Percentiles rank a stretch among this genome's conserved stretches.
These are phyloP conservation scores for Platalea minor DNA, from an alignment of 2,797 vertebrate genomes.

Conservation along the genomic window DNA sequence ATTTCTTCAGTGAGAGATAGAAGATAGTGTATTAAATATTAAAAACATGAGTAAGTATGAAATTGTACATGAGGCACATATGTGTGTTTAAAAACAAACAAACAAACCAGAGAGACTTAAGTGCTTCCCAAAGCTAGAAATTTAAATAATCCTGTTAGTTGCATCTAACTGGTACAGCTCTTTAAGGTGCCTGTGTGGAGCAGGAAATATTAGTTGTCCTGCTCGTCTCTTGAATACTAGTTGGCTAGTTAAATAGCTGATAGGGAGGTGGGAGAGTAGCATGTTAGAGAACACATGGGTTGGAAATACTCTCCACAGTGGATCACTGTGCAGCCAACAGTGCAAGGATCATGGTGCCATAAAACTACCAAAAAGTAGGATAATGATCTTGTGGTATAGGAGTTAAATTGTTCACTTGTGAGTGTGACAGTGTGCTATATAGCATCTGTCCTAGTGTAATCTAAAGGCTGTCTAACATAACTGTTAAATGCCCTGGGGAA, in stretches of 20 bases:
- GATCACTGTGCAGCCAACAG: not conserved
- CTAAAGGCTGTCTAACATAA: not conserved
- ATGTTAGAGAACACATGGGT: not conserved
- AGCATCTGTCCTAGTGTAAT: not conserved
- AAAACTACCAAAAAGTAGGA: not conserved
- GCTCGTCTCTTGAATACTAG: not conserved
- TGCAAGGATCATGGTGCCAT: not conserved
- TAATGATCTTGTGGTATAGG: not conserved
- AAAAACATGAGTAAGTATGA: not conserved
- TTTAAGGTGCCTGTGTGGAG: not conserved
- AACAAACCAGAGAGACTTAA: not conserved
- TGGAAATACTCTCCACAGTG: not conserved
- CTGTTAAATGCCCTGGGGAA: not conserved
- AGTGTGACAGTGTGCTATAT: not conserved
- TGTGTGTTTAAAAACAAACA: not conserved
- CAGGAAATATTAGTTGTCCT: not conserved
- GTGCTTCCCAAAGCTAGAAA: not conserved
- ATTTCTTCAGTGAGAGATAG: not conserved
- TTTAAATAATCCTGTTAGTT: not conserved
- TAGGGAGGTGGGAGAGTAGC: not conserved
- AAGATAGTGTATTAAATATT: not conserved
- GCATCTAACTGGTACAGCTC: not conserved
- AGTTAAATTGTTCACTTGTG: not conserved
- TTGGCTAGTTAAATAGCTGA: not conserved
- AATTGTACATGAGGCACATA: accelerated